Evolutionary conservation across 2,888 invertebrate species (phyloP).

Genomic region (Erebia epiphron): DNA sequence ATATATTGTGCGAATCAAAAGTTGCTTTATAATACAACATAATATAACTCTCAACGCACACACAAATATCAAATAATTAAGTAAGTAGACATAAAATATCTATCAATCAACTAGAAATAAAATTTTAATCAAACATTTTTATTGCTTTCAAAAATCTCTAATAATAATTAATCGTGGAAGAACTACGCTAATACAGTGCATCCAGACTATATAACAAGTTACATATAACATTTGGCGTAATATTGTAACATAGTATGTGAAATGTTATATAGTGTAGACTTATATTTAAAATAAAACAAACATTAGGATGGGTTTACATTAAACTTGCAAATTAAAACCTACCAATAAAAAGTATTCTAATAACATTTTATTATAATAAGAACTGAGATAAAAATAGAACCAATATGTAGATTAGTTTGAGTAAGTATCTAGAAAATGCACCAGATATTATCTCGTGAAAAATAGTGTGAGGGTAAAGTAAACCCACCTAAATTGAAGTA

Average conservation of each 20-base stretch:
- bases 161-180: conserved; percentile 53
- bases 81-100: conserved; percentile 54
- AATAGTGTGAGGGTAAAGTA: neutral
- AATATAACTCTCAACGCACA: conserved; percentile 27
- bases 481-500: conserved; percentile 15
- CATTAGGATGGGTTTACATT: conserved; percentile 15
- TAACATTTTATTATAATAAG: no score
- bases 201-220: conserved; percentile 13
- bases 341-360: neutral
- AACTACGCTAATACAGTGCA: conserved; percentile 46
- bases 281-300: conserved; percentile 2
- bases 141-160: conserved; percentile 68
- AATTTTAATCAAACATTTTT: conserved; percentile 55
- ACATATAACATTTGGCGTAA: neutral
- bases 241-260: no score
- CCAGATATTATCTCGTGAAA: conserved; percentile 1
- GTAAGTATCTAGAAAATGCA: neutral
- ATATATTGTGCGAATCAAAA: conserved; percentile 37
- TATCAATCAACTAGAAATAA: conserved; percentile 61
- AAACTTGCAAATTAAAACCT: neutral
- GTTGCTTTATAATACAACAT: no score
- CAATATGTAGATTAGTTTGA: no score
- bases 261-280: conserved; percentile 4
- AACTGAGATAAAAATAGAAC: no score
- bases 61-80: conserved; percentile 27